phyloP scores from a whole-genome alignment of 2,797 vertebrate genomes.

The Microctenopoma stevenorrisi region DNA sequence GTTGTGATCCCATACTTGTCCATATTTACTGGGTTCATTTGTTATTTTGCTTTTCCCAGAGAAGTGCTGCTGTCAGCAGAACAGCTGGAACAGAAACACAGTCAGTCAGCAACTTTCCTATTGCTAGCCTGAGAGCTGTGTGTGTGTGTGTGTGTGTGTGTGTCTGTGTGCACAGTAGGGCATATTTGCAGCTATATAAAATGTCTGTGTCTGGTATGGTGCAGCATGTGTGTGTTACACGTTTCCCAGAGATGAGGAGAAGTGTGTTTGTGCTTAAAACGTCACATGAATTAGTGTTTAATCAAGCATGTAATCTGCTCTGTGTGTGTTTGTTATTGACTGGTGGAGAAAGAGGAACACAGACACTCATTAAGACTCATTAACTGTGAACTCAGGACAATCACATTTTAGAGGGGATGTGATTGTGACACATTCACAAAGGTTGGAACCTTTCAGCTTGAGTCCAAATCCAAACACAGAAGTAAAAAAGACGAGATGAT shows the following conservation, averaged over 20 bases:
- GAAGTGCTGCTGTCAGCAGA: conserved; percentile 50
- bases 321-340: background rate
- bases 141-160: conserved; percentile 9
- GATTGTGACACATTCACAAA: too few relatives aligned
- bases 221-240: background rate
- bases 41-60: conserved; percentile 64
- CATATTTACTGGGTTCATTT: conserved; percentile 50
- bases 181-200: background rate
- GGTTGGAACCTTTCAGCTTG: too few relatives aligned
- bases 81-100: conserved; percentile 59
- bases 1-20: conserved; percentile 33
- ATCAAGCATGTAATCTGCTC: conserved; percentile 28
- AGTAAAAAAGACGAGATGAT: too few relatives aligned
- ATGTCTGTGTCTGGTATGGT: background rate
- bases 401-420: too few relatives aligned
- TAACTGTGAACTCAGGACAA: too few relatives aligned
- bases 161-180: too few relatives aligned
- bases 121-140: conserved; percentile 20
- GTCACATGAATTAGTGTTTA: conserved; percentile 12
- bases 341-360: too few relatives aligned
- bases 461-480: too few relatives aligned
- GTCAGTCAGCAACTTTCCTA: conserved; percentile 58
- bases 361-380: too few relatives aligned
- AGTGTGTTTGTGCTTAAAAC: background rate
- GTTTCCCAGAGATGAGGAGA: background rate